Base-by-base conservation (phyloP, 2,797 vertebrate species). In the Loris lydekkerianus region DNA sequence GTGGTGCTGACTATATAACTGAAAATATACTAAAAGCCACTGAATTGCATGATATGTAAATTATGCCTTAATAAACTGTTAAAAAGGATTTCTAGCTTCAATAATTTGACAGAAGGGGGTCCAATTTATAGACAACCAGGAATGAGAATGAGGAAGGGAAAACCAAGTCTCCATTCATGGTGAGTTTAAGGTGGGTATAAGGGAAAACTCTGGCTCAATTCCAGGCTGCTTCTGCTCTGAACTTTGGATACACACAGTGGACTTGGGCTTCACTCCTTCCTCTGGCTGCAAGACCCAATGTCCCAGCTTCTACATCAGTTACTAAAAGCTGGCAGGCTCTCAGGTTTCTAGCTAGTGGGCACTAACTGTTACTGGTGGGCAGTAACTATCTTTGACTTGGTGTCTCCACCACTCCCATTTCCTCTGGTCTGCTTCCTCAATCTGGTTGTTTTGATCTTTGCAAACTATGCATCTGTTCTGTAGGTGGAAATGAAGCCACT, bases 1-100 rank as follows among this genome's bases (percentile, higher is more conserved):
- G n/a, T 43, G n/a, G n/a, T 85, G 63, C 77, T 4, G 63, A 40
- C 58, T n/a, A n/a, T 25, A 13, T 1, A 76, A 92, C 60, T 65
- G 37, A 56, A 25, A 78, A 86, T 65, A 34, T 21, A 94, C 72
- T 53, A 49, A 78, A 85, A 94, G 73, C 65, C 73, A 65, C 73
- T 29, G n/a, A 34, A 40, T 2, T 80, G 10, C 18, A 81, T 53
- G 63, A 63, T 20, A 17, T 29, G n/a, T 53, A 78, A 90, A 90
- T n/a, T 40, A 25, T 34, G 63, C 37, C 61, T 61, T n/a, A 70
- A n/a, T 40, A 37, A 73, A 56, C 34, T 34, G 25, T 46, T 56
- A 67, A 43, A 15, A 82, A 53, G 60, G 37, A 15, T 67, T 69
- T 76, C 76, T 73, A 75, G 49, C n/a, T 82, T 91, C 20, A 69